Evolutionary conservation across 2,113 vertebrate genomes (phyloP).

Genomic region (Climacteris rufus): DNA sequence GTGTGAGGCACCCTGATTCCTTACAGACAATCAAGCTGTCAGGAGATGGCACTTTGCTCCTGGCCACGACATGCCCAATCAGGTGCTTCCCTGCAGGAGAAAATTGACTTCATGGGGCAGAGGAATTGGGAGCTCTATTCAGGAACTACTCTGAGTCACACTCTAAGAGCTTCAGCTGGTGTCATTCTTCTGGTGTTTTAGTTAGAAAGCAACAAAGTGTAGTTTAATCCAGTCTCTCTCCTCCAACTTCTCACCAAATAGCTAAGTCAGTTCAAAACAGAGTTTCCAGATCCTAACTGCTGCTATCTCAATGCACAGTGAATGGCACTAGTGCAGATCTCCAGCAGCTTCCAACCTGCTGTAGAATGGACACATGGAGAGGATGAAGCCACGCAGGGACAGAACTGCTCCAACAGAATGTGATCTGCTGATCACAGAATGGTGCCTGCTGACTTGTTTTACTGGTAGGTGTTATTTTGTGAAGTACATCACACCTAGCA

Average conservation of each 20-base stretch:
- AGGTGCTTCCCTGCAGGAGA: background rate
- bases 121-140: background rate
- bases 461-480: background rate
- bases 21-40: background rate
- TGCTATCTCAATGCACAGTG: background rate
- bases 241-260: background rate
- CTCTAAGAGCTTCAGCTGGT: background rate
- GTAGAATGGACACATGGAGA: background rate
- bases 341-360: background rate
- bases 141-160: background rate
- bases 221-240: background rate
- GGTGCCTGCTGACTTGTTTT: background rate
- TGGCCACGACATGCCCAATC: background rate
- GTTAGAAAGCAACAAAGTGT: background rate
- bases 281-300: background rate
- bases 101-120: background rate
- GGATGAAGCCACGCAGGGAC: background rate
- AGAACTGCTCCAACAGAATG: accelerated
- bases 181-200: background rate
- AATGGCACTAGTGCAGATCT: background rate
- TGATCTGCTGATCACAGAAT: background rate
- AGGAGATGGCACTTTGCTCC: background rate
- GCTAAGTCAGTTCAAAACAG: background rate
- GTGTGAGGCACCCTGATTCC: background rate
- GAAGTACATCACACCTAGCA: background rate